phyloP scores from a whole-genome alignment of 2,797 vertebrate species.

The Hypotaenidia philippensis region DNA sequence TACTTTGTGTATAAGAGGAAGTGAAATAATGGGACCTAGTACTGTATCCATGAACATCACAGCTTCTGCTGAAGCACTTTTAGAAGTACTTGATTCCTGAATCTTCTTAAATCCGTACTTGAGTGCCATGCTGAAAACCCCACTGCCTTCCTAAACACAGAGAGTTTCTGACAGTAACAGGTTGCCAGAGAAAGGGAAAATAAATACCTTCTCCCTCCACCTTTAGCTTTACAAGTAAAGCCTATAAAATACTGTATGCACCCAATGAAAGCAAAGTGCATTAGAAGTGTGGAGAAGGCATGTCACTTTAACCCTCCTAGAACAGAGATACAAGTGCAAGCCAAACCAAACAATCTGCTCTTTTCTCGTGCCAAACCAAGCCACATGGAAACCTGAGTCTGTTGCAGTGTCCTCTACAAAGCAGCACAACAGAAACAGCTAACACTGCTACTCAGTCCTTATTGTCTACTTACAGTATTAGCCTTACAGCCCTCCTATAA shows the following conservation, averaged over 20 bases:
- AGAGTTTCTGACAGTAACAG: neutral
- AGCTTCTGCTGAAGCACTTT: neutral
- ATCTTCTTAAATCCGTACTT: neutral
- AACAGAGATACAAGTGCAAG: neutral
- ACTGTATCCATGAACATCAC: accelerated
- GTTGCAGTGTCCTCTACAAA: neutral
- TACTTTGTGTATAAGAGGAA: neutral
- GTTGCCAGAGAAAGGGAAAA: neutral
- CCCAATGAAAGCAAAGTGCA: neutral
- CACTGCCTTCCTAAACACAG: neutral
- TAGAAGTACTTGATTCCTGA: neutral
- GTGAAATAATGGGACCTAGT: neutral
- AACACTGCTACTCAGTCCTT: neutral
- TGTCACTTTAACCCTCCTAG: neutral
- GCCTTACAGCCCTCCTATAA: neutral
- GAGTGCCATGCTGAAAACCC: accelerated
- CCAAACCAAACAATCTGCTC: constrained; percentile 24
- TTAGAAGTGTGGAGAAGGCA: neutral
- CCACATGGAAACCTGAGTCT: neutral
- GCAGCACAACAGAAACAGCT: neutral
- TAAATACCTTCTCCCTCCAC: accelerated
- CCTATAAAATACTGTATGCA: accelerated
- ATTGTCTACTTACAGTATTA: neutral
- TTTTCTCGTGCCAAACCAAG: neutral
- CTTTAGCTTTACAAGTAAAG: neutral